Base-by-base conservation (phyloP, 2,888 invertebrate genomes). In the Drosophila melanosoma region DNA sequence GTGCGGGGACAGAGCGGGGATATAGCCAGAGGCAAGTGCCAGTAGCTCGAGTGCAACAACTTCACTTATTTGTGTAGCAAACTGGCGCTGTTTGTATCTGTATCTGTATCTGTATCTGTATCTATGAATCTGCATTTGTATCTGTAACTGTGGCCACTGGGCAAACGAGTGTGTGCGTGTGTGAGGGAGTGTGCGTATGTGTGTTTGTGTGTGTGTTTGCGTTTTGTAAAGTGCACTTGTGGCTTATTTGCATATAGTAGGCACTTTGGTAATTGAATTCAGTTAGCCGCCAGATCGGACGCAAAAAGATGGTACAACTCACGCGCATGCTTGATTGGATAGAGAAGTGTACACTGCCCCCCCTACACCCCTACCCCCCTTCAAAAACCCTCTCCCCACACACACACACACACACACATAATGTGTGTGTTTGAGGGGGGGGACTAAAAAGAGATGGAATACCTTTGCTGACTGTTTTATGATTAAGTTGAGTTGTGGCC, bases 261-360 rank as follows among this genome's bases (percentile, higher is more conserved):
- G 88, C 77, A 82, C 90, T 90, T 90, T 85, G 89, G 90, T 90
- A 90, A 90, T 90, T 90, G 91, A 90, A 89, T 90, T 90, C 89
- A 86, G 89, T 90, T 89, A 90, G 90, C 84, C 76, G 72, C 72
- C 83, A 74, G 58, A 69, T 74, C 69, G 74, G 74, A 72, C 75
- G 70, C 74, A 71, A 78, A 79, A 83, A 80, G 84, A 89, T 87
- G 85, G 82, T 60, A 67, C 62, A 62, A 87, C 87, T 86, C 85
- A 85, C 85, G 85, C 85, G 85, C 85, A 76, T 84, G 87, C 89
- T 89, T 85, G 85, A 85, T 85, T 85, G 85, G 85, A 48, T 74
- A 67, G 49, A 29, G 38, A 38, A 38, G 45, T 32, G 52, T 42
- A 10, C 36, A 35, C 15, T 20, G 3, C n/a, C 12, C 60, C 5